Conservation (phyloP, 2,888 invertebrate species). For the Ormyrus pomaceus region DNA sequence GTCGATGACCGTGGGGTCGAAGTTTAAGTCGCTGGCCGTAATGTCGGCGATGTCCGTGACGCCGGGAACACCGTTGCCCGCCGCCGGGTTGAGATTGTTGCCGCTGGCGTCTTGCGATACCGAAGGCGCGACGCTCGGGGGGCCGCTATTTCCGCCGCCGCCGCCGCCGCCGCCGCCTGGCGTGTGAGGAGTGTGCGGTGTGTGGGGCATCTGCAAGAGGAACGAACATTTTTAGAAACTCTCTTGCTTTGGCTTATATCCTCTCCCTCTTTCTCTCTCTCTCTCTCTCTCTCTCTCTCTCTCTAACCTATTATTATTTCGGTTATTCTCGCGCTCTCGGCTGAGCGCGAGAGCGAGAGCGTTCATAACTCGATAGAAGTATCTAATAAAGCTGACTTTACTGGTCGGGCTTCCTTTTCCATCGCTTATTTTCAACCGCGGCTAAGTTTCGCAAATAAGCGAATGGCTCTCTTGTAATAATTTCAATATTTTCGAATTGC, state of each 20-base stretch:
- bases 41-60: constrained; percentile 80
- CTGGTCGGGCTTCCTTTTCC: not conserved
- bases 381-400: constrained; percentile 48
- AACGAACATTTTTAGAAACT: constrained; percentile 66
- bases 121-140: constrained; percentile 85
- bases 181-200: constrained; percentile 86
- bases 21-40: constrained; percentile 92
- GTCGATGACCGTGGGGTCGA: constrained; percentile 95
- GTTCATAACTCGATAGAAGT: constrained; percentile 36
- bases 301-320: constrained; percentile 53
- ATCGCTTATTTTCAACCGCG: not conserved
- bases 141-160: constrained; percentile 82
- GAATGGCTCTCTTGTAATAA: too few relatives aligned
- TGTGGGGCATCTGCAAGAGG: constrained; percentile 84
- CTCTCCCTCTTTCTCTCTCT: constrained; percentile 8
- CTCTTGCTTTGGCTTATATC: not conserved
- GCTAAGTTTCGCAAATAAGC: too few relatives aligned
- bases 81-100: constrained; percentile 73
- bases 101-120: constrained; percentile 70
- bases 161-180: constrained; percentile 77
- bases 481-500: too few relatives aligned
- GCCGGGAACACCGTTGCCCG: constrained; percentile 72
- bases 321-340: constrained; percentile 43
- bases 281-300: constrained; percentile 21
- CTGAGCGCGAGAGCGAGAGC: not conserved